Base-by-base conservation (phyloP, 2,888 invertebrate species). In the Cryptocheilus praepositus region DNA sequence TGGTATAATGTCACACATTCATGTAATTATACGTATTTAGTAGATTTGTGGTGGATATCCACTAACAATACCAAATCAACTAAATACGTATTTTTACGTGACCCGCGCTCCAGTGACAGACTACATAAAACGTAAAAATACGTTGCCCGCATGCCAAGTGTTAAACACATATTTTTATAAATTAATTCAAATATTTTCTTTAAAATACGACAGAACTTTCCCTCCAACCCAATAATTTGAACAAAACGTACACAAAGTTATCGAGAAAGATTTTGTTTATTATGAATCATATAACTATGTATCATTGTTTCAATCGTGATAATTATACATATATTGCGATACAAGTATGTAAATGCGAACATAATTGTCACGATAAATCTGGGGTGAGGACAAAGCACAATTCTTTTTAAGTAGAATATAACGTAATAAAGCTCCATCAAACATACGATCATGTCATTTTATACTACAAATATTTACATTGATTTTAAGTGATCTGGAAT, bases 401-500 rank as follows among this genome's bases (percentile, higher is more conserved):
- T 44, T 64, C 55, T 21, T 63, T 54, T 54, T 58, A 53, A 65
- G 65, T 57, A 53, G 36, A 70, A 70, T 53, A 53, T 68, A 79
- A 73, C 58, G 44, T 68, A 70, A 73, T 55, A 73, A 76, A 44
- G 64, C 69, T 43, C 45, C 58, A 71, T 61, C 69, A 71, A 61
- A 54, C 21, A 61, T 64, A 61, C 63, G 44, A 25, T 64, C 67
- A 64, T 64, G 28, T 69, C 52, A 57, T 53, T 70, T 68, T 76
- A 79, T 67, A 36, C 67, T 78, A 78, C 65, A 72, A 54, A 63
- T 78, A 79, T 78, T 76, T 78, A 78, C 78, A 79, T 69, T 67
- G 69, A 74, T 65, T 64, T 70, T 44, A 61, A 56, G 36, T 68
- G 61, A 46, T 67, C 67, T 56, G 63, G 60, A 70, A 74, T 70